phyloP scores from a whole-genome alignment of 2,797 vertebrate species.

The Neosilurus hyrtlii region DNA sequence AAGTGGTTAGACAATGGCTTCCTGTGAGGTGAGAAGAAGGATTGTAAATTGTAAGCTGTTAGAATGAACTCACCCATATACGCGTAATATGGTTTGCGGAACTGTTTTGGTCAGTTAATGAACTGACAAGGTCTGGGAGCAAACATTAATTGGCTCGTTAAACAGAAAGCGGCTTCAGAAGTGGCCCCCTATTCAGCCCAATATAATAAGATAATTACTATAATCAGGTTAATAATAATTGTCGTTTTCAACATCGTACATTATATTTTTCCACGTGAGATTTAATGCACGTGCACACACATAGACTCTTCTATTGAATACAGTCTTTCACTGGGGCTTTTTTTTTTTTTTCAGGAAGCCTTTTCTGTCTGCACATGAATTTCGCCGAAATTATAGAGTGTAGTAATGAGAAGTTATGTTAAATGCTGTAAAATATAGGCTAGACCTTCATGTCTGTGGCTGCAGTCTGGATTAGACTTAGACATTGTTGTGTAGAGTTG shows the following conservation, averaged over 20 bases:
- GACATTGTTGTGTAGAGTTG: constrained; percentile 77
- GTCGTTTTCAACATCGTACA: neutral
- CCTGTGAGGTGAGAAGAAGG: neutral
- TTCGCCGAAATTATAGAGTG: constrained; percentile 69
- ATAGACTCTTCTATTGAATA: constrained; percentile 39
- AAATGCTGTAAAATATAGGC: constrained; percentile 79
- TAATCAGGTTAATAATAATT: constrained; percentile 22
- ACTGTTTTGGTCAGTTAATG: constrained; percentile 17
- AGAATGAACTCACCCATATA: neutral
- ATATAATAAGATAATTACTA: constrained; percentile 4
- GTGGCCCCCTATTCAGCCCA: neutral
- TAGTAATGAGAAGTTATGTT: constrained; percentile 78
- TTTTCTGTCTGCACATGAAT: constrained; percentile 68
- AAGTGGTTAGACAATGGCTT: neutral
- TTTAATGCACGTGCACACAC: constrained; percentile 50
- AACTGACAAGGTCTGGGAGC: constrained; percentile 9
- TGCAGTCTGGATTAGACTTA: constrained; percentile 66
- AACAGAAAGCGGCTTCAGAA: constrained; percentile 10
- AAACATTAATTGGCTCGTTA: constrained; percentile 26
- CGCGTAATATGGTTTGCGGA: neutral
- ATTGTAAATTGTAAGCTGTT: neutral
- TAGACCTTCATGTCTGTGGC: constrained; percentile 66
- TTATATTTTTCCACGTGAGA: constrained; percentile 23
- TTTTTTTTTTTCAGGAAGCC: constrained; percentile 56
- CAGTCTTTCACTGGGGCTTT: constrained; percentile 54